phyloP scores from a whole-genome alignment of 2,797 vertebrate genomes.

The Channallabes apus region DNA sequence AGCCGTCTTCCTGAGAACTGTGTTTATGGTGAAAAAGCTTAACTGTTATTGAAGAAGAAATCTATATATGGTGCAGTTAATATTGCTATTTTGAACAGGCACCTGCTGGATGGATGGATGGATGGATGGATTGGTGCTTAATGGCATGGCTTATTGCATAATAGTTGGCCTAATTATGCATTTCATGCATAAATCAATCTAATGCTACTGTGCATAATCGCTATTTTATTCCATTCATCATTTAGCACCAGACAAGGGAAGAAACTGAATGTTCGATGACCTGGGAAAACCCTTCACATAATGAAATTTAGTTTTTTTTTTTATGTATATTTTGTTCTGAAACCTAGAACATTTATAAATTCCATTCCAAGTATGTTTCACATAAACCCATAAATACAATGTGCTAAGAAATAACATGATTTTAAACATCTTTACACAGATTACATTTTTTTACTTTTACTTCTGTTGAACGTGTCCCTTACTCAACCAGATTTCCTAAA shows the following conservation, averaged over 20 bases:
- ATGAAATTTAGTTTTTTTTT: not conserved
- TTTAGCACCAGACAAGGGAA: not conserved
- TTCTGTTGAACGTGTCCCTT: not conserved
- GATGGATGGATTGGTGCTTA: constrained; percentile 11
- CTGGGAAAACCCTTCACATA: constrained; percentile 7
- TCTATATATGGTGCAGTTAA: constrained; percentile 26
- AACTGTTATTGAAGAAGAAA: not conserved
- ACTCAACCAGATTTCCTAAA: not conserved
- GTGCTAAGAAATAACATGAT: constrained; percentile 1
- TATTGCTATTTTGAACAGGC: constrained; percentile 17
- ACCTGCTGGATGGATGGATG: constrained; percentile 15
- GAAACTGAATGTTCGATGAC: not conserved
- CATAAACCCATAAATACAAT: constrained; percentile 5
- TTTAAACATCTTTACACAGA: not conserved
- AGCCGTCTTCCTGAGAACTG: constrained; percentile 4
- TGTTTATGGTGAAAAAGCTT: constrained; percentile 11
- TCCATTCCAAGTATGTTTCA: constrained; percentile 3
- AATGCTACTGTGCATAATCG: constrained; percentile 35
- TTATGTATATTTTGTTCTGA: not conserved
- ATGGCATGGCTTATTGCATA: constrained; percentile 29
- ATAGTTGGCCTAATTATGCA: constrained; percentile 30
- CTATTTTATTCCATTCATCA: constrained; percentile 25
- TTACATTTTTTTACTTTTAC: not conserved
- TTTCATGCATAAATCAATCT: constrained; percentile 21
- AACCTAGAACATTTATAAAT: not conserved